Conservation (phyloP, 2,888 invertebrate genomes). For the Drosophila antonietae region DNA sequence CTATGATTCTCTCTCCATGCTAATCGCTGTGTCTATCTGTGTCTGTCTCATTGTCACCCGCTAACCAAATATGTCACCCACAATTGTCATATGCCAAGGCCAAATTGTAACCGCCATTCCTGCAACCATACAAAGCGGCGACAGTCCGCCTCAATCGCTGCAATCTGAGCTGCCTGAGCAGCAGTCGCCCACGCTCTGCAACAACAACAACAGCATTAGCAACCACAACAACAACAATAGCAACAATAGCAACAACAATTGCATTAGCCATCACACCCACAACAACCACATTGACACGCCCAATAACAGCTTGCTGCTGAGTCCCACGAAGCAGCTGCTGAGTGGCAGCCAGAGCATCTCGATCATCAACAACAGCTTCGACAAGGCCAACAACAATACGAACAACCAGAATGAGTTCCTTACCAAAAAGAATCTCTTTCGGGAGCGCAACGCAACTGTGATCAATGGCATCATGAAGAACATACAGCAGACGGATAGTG, state of each 20-base stretch:
- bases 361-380: constrained; percentile 80
- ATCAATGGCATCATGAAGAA: constrained; percentile 84
- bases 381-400: constrained; percentile 67
- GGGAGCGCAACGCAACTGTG: constrained; percentile 83
- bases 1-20: constrained; percentile 68
- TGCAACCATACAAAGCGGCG: constrained; percentile 83
- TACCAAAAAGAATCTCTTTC: constrained; percentile 83
- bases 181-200: constrained; percentile 51
- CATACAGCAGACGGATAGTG: constrained; percentile 72
- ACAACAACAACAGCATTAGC: constrained; percentile 42
- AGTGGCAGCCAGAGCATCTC: constrained; percentile 80
- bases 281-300: constrained; percentile 64
- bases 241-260: constrained; percentile 45
- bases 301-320: constrained; percentile 75
- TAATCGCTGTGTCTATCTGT: constrained; percentile 59
- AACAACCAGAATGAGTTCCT: constrained; percentile 80
- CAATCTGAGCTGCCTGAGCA: constrained; percentile 50
- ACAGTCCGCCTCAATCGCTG: constrained; percentile 81
- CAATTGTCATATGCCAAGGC: constrained; percentile 66
- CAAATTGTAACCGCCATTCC: constrained; percentile 85
- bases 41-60: constrained; percentile 60
- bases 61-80: constrained; percentile 45
- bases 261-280: constrained; percentile 58
- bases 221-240: constrained; percentile 41
- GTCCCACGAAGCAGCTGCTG: constrained; percentile 77